These are phyloP conservation scores for Mionectes olivaceus DNA, from an alignment of 2,797 vertebrate species.

Conservation along the genomic window DNA sequence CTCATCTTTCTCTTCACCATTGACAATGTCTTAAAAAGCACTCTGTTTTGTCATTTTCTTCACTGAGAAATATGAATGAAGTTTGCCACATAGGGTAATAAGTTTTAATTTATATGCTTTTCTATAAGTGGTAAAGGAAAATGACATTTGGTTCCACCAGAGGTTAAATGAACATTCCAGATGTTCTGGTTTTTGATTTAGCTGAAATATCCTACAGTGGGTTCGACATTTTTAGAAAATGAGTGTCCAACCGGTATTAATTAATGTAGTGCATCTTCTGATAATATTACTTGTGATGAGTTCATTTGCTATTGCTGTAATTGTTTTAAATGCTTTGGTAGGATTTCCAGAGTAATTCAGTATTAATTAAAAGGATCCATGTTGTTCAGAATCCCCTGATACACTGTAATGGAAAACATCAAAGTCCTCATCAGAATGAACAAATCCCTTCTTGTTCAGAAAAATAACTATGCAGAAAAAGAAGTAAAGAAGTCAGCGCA, in stretches of 20 bases:
- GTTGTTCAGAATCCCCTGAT: neutral
- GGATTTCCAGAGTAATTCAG: constrained; percentile 10
- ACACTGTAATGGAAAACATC: neutral
- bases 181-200: neutral
- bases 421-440: neutral
- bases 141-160: neutral
- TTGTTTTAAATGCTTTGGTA: constrained; percentile 6
- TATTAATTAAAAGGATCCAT: constrained; percentile 6
- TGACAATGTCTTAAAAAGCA: neutral
- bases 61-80: neutral
- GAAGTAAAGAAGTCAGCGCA: neutral
- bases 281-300: neutral
- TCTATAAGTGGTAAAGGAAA: neutral
- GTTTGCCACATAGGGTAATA: neutral
- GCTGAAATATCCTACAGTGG: neutral
- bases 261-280: neutral
- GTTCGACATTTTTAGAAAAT: neutral
- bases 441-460: neutral
- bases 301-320: neutral
- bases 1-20: neutral
- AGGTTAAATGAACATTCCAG: neutral
- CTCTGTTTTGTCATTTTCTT: neutral
- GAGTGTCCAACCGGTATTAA: neutral
- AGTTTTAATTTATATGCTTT: neutral
- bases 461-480: neutral